These are phyloP conservation scores for Rhamphomyia laevipes DNA, from an alignment of 2,888 invertebrate genomes.

Conservation along the genomic window DNA sequence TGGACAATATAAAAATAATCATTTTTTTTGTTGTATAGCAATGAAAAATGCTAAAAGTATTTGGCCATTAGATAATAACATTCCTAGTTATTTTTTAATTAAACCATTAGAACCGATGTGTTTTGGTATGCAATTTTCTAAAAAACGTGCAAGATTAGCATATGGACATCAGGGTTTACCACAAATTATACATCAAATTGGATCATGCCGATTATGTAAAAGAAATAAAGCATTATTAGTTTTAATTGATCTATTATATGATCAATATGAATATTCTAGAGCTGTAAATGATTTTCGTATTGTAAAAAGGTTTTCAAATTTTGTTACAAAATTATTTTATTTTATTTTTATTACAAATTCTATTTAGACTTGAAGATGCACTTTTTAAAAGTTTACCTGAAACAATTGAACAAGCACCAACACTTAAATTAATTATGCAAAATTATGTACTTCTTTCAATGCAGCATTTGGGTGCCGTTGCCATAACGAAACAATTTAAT, in stretches of 20 bases:
- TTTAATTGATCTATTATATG: constrained; percentile 24
- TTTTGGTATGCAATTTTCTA: constrained; percentile 1
- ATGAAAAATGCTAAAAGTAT: too few species aligned
- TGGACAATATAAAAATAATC: too few species aligned
- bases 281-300: constrained; percentile 25
- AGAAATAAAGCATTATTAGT: constrained; percentile 26
- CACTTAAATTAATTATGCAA: background rate
- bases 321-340: background rate
- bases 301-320: constrained; percentile 27
- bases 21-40: too few species aligned
- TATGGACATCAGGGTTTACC: constrained; percentile 27
- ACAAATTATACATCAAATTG: constrained; percentile 25
- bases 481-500: background rate
- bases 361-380: constrained; percentile 6
- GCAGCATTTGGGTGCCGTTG: background rate
- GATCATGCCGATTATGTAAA: constrained; percentile 18
- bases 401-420: background rate
- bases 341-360: background rate
- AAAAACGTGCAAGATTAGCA: constrained; percentile 19
- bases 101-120: background rate
- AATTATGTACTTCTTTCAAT: background rate
- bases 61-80: too few species aligned
- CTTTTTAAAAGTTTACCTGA: background rate
- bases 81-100: too few species aligned
- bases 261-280: constrained; percentile 24